These are phyloP conservation scores for Alethe diademata DNA, from an alignment of 2,113 vertebrate species.

Conservation along the genomic window DNA sequence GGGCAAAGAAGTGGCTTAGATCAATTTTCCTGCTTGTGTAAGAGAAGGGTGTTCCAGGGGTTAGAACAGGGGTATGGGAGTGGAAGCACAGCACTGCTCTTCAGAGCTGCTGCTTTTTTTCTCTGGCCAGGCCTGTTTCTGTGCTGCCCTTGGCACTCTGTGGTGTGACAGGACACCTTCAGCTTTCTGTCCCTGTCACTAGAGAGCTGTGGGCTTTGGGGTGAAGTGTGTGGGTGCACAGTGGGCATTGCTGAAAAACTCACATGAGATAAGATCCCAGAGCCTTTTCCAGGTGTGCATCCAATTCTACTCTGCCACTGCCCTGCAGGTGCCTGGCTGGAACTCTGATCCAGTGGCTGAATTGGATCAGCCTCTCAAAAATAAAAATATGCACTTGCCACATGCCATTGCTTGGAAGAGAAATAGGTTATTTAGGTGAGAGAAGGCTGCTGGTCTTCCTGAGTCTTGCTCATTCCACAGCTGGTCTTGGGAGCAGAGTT, in stretches of 20 bases:
- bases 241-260: neutral
- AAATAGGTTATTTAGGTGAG: neutral
- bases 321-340: neutral
- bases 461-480: neutral
- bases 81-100: neutral
- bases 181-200: neutral
- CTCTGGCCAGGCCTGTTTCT: neutral
- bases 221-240: neutral
- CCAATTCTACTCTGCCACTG: neutral
- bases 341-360: neutral
- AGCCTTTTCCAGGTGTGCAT: neutral
- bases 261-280: neutral
- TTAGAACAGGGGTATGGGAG: neutral
- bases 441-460: neutral
- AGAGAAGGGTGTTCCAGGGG: neutral
- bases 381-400: neutral
- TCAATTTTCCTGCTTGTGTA: neutral
- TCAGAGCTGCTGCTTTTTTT: neutral
- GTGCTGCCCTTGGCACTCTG: neutral
- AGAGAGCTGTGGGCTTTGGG: neutral
- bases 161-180: neutral
- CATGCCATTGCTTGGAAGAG: neutral
- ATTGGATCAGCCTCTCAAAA: neutral
- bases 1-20: neutral
- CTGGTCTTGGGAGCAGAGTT: neutral